Evolutionary conservation across 2,113 vertebrate genomes (phyloP).

Genomic region (Hystrix brachyura): DNA sequence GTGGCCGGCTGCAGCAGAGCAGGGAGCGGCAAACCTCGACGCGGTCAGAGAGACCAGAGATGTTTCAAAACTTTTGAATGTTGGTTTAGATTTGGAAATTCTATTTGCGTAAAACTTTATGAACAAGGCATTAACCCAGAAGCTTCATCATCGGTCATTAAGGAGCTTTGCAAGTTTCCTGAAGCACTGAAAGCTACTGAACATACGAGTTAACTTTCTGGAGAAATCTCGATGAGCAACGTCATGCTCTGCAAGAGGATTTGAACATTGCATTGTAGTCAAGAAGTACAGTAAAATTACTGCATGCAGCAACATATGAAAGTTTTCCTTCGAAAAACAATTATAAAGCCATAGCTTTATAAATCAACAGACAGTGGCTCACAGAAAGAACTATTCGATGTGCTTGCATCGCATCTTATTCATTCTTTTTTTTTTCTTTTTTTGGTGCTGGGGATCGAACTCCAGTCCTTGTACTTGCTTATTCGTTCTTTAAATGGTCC

Average conservation of each 20-base stretch:
- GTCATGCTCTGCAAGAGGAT: conserved; percentile 46
- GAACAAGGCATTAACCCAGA: conserved; percentile 99
- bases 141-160: conserved; percentile 97
- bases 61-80: conserved; percentile 96
- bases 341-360: conserved; percentile 72
- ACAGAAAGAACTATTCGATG: conserved; percentile 53
- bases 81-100: conserved; percentile 99
- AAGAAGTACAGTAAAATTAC: conserved; percentile 61
- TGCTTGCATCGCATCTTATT: conserved; percentile 22
- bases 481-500: conserved; percentile 46
- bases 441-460: too few species aligned
- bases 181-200: conserved; percentile 93
- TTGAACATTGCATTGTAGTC: conserved; percentile 71
- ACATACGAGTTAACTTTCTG: conserved; percentile 87
- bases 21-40: too few species aligned
- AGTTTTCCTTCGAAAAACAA: conserved; percentile 74
- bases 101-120: conserved; percentile 98
- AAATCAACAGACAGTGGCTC: conserved; percentile 66
- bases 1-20: too few species aligned
- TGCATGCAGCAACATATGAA: conserved; percentile 21
- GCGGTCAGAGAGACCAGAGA: too few species aligned
- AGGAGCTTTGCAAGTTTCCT: conserved; percentile 96
- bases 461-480: too few species aligned
- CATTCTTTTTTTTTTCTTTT: not conserved
- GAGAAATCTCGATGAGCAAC: conserved; percentile 46